phyloP scores from a whole-genome alignment of 2,113 vertebrate genomes.

The Marcusenius ussheri region DNA sequence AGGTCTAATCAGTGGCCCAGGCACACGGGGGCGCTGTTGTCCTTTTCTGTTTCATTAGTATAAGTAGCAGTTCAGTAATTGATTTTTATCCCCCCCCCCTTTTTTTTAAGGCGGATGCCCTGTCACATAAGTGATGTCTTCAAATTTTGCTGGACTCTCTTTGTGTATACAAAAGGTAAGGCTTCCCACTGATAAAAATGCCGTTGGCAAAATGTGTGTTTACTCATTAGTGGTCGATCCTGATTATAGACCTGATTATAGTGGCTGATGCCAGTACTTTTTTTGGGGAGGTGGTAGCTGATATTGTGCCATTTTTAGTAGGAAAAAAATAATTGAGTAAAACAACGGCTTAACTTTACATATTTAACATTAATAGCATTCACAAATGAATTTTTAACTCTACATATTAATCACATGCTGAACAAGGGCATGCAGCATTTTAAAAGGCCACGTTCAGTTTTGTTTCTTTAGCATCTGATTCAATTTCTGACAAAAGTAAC shows the following conservation, averaged over 20 bases:
- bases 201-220: background rate
- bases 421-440: background rate
- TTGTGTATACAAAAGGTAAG: constrained; percentile 94
- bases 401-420: background rate
- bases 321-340: background rate
- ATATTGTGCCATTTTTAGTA: background rate
- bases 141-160: constrained; percentile 97
- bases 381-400: background rate
- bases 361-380: background rate
- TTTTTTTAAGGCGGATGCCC: constrained; percentile 64
- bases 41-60: background rate
- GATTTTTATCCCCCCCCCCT: background rate
- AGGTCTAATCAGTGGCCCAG: background rate
- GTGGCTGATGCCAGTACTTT: background rate
- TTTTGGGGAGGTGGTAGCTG: background rate
- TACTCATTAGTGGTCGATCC: background rate
- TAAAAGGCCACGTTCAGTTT: background rate
- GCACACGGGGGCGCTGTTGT: background rate
- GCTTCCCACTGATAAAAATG: background rate
- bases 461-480: background rate
- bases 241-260: background rate
- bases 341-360: background rate
- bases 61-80: background rate
- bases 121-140: constrained; percentile 84
- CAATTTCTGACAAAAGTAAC: background rate